Conservation (phyloP, 2,113 vertebrate species). For the Percina caprodes region DNA sequence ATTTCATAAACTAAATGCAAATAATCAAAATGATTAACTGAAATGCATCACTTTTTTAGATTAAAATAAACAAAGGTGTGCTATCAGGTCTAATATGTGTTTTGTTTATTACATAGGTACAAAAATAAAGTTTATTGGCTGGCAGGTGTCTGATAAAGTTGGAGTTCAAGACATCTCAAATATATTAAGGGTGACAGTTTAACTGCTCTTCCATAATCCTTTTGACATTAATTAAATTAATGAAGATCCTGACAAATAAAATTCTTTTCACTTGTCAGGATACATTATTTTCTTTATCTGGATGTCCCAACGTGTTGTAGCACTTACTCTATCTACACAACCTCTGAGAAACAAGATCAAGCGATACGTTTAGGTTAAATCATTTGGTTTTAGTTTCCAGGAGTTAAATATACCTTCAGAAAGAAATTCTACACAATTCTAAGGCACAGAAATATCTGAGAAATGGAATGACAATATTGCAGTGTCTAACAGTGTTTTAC, state of each 20-base stretch:
- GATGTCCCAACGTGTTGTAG: background rate
- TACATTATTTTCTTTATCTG: background rate
- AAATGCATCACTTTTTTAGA: background rate
- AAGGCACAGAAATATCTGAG: constrained; percentile 6
- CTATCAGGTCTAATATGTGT: background rate
- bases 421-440: background rate
- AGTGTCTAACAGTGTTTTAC: constrained; percentile 21
- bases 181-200: too few relatives aligned
- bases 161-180: background rate
- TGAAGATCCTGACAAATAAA: background rate
- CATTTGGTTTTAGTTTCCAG: background rate
- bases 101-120: background rate
- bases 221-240: background rate
- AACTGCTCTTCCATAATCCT: background rate
- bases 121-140: background rate
- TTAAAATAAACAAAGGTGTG: background rate
- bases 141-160: background rate
- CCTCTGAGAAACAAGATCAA: background rate
- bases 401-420: too few relatives aligned
- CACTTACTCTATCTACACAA: background rate
- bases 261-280: background rate
- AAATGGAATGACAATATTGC: constrained; percentile 3
- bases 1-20: background rate
- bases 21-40: background rate
- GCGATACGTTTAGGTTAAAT: background rate